Conservation (phyloP, 2,113 vertebrate species). For the Menura novaehollandiae region DNA sequence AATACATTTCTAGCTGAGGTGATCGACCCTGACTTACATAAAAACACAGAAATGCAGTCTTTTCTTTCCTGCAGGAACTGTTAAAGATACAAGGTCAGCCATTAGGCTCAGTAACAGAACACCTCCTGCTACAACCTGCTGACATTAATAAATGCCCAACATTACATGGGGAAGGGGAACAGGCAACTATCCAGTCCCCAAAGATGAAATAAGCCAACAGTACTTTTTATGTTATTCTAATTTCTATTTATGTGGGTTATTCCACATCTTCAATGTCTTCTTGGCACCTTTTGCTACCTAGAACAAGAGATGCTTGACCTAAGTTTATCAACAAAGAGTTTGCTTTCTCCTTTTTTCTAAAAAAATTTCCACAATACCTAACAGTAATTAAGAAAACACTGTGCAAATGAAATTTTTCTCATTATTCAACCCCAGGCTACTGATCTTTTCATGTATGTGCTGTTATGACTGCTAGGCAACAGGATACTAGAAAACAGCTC, state of each 20-base stretch:
- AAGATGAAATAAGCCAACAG: not conserved
- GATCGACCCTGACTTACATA: not conserved
- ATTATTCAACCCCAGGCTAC: not conserved
- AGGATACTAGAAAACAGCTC: not conserved
- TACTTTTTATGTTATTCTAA: not conserved
- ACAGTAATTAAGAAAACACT: not conserved
- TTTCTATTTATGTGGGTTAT: not conserved
- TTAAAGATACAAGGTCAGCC: not conserved
- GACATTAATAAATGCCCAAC: not conserved
- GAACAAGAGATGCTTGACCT: not conserved
- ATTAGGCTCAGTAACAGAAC: not conserved
- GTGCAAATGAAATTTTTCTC: not conserved
- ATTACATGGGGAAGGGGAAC: not conserved
- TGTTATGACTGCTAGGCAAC: not conserved
- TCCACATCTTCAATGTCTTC: not conserved
- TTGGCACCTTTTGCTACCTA: not conserved
- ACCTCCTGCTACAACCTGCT: not conserved
- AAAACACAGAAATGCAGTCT: not conserved
- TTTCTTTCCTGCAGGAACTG: not conserved
- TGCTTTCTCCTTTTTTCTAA: not conserved
- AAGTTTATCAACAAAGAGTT: not conserved
- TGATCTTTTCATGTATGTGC: not conserved
- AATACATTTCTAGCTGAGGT: not conserved
- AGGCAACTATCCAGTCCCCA: not conserved
- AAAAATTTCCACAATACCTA: not conserved